Evolutionary conservation across 1,140 invertebrate genomes (phyloP), one percentile per base, ranked within the genome.

Genomic region (Heliconius hewitsoni): DNA sequence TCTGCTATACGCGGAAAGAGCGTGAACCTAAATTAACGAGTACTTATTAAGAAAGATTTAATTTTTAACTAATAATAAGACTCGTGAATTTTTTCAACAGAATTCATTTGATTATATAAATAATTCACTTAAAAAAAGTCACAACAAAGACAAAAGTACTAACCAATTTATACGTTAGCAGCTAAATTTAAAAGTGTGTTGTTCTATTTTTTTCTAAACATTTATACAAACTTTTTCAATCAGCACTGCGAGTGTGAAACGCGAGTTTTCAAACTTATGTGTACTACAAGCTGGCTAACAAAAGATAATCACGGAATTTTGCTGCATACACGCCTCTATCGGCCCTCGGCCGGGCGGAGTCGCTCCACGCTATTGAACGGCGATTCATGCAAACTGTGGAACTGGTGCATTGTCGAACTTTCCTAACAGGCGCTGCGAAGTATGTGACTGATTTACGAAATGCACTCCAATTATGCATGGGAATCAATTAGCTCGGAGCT

Each of bases 351-450:
- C 19, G 71, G 76, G 66, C 78, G 19, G 81, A 83, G 84, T 85
- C 84, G 77, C 78, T 52, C 73, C 76, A 79, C 80, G 57, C 80
- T 60, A 80, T 81, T 81, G 80, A 82, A 82, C 81, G 80, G 50
- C 71, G 60, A 78, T 66, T 79, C 78, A 77, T 75, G 81, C 77
- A 81, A 77, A 82, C 76, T 82, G 74, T 76, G 66, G 71, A n/a
- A 66, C 74, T 81, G 75, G 55, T 72, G 71, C 71, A 76, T 79
- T 78, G 76, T 77, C 70, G 71, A 66, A 82, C 75, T 80, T 82
- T 78, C 72, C 71, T 76, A 77, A 77, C 78, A 79, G 78, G 76
- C 78, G 75, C 78, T 77, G 18, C 70, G 70, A 77, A 77, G 76
- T 77, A 77, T 77, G 76, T 77, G 76, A 77, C 70, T 77, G 76